Base-by-base conservation (phyloP, 2,797 vertebrate species). In the Spinus pinus region DNA sequence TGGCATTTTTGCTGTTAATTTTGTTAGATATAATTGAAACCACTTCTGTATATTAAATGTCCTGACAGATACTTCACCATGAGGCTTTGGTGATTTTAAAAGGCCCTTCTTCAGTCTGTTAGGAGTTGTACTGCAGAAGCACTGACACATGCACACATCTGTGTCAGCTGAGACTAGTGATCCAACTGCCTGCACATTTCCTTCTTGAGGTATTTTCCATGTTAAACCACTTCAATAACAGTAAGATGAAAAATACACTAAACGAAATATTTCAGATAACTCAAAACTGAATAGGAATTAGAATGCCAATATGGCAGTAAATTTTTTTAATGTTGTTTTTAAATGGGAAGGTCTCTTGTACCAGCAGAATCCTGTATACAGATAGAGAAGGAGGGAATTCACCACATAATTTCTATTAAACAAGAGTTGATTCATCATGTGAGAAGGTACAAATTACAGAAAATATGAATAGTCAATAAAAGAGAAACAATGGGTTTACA, bases 261-360 rank as follows among this genome's bases (percentile, higher is more conserved):
- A 77, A 88, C 33, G 37, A 94, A 54, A 31, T 44, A 72, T 33
- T 56, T 72, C 53, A 56, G 25, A 35, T 57, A 28, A 46, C 90
- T 95, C 81, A 70, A 93, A 93, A 80, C 42, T 39, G 51, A 95
- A 95, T 49, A 96, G 70, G 88, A 94, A 97, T 93, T 93, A 90
- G 87, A 97, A 96, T 97, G 97, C 96, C 98, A 97, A 97, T 97
- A 95, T 98, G 97, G 97, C 97, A 96, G 95, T 57, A 91, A 89
- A 96, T 81, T 37, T 28, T 85, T 85, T 86, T 93, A 72, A 81
- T 77, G 69, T 91, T 91, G 64, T 37, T 94, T 78, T 95, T 88
- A 69, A 96, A 97, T 92, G 95, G 95, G 94, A 97, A 98, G 80
- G 94, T 96, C 95, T 98, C 94, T 97, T 95, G 95, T 96, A 97